Conservation (phyloP, 2,113 vertebrate species). For the Tylochromis polylepis region DNA sequence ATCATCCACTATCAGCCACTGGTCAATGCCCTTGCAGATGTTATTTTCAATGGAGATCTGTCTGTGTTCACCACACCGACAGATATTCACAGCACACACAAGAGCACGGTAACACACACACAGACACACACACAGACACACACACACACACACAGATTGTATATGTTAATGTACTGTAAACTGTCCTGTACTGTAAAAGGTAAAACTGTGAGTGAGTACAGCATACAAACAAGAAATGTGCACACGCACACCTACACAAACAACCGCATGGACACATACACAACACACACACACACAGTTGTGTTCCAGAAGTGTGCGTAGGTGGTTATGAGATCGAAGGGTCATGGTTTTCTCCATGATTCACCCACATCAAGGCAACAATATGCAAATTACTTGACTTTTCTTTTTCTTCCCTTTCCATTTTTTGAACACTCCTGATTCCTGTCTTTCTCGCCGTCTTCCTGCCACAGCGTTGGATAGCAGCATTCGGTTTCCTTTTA, state of each 20-base stretch:
- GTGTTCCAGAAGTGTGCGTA: not conserved
- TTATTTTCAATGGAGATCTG: conserved; percentile 93
- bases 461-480: not conserved
- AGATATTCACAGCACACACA: conserved; percentile 78
- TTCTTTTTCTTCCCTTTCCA: not conserved
- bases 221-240: not conserved
- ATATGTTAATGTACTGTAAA: not conserved
- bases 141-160: not conserved
- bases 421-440: not conserved
- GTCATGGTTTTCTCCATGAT: conserved; percentile 42
- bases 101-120: conserved; percentile 76
- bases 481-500: not conserved
- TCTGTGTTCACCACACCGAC: conserved; percentile 81
- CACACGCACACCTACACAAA: not conserved
- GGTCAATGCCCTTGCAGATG: conserved; percentile 90
- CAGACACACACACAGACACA: not conserved
- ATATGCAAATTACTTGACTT: not conserved
- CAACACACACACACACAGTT: not conserved
- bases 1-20: conserved; percentile 94
- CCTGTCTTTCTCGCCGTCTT: not conserved
- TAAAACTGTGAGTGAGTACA: not conserved
- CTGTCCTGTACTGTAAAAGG: not conserved
- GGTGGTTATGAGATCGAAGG: conserved; percentile 27
- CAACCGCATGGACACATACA: not conserved
- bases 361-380: conserved; percentile 31